Conservation (phyloP, 35 echinoderm and acorn worm species). For the Lytechinus variegatus region DNA sequence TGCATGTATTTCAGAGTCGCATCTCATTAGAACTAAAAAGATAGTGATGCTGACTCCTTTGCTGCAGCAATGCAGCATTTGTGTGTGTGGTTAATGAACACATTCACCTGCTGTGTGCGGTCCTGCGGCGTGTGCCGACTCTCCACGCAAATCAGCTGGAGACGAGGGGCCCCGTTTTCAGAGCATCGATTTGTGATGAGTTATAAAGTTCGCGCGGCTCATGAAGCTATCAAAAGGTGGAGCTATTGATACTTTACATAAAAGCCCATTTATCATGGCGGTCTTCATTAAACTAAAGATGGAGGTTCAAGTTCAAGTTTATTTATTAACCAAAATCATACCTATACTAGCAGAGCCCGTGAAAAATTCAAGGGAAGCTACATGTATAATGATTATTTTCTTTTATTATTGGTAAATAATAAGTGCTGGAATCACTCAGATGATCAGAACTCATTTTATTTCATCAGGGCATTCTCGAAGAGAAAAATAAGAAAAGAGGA, state of each 20-base stretch:
- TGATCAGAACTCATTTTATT: too few species aligned
- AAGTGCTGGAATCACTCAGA: too few species aligned
- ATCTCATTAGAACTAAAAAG: not conserved
- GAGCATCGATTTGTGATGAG: not conserved
- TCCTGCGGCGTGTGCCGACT: not conserved
- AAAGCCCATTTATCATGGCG: not conserved
- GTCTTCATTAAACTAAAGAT: too few species aligned
- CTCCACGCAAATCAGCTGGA: not conserved
- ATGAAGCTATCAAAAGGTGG: not conserved
- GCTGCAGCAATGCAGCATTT: not conserved
- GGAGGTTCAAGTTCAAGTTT: too few species aligned
- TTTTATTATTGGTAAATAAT: too few species aligned
- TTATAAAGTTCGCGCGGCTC: not conserved
- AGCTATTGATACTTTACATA: not conserved
- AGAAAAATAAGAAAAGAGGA: too few species aligned
- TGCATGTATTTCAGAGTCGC: not conserved
- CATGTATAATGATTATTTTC: too few species aligned
- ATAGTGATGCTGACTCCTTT: not conserved
- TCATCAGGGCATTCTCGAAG: too few species aligned
- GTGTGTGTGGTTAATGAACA: not conserved
- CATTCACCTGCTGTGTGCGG: not conserved
- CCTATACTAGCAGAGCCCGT: too few species aligned
- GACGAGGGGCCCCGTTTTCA: not conserved
- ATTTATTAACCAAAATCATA: too few species aligned
- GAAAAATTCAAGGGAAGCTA: too few species aligned